Evolutionary conservation across 2,113 vertebrate species (phyloP).

Genomic region (Nesoenas mayeri): DNA sequence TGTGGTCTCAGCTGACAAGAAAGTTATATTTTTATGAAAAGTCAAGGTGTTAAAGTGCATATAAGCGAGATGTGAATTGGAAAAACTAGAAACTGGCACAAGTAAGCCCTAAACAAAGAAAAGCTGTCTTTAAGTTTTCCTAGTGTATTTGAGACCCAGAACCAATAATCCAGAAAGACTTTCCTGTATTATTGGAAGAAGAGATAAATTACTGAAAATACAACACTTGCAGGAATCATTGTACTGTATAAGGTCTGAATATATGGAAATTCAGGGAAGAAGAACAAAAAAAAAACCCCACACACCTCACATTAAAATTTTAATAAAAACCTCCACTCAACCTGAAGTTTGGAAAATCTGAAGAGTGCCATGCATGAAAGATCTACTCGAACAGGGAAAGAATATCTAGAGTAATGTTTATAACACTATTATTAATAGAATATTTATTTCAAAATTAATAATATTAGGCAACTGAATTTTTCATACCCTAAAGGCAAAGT

Average conservation of each 20-base stretch:
- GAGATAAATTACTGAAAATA: fast-evolving
- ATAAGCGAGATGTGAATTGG: background rate
- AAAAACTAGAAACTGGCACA: background rate
- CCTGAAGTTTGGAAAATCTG: background rate
- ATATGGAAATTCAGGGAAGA: background rate
- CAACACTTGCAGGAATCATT: background rate
- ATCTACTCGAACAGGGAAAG: background rate
- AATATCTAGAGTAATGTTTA: background rate
- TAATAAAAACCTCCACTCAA: background rate
- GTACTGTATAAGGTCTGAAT: background rate
- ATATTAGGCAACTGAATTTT: background rate
- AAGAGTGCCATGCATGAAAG: background rate
- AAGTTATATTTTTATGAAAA: background rate
- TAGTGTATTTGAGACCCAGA: background rate
- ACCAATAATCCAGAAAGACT: background rate
- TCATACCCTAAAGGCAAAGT: background rate
- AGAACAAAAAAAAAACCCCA: background rate
- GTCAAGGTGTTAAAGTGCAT: background rate
- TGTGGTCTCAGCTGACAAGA: background rate
- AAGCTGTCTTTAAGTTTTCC: background rate
- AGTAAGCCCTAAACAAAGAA: background rate
- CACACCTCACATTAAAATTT: background rate
- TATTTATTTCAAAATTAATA: conserved; percentile 12
- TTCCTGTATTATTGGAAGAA: background rate
- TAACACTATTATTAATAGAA: background rate